Evolutionary conservation across 2,888 invertebrate species (phyloP).

Genomic region (Polylopha cassiicola): DNA sequence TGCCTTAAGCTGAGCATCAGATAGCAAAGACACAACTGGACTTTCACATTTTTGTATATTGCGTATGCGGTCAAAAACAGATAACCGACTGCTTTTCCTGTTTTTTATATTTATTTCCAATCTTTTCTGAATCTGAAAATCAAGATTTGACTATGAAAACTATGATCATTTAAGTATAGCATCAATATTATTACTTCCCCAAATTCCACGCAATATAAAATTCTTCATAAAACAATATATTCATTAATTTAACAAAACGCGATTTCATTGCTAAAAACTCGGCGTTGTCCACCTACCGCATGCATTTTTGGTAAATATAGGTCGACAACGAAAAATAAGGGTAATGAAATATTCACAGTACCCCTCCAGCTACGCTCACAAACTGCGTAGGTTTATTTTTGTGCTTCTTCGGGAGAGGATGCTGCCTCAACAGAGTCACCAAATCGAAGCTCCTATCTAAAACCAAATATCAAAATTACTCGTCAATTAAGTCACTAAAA

Average conservation of each 20-base stretch:
- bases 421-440: constrained; percentile 45
- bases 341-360: constrained; percentile 35
- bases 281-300: constrained; percentile 27
- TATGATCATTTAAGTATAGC: no score
- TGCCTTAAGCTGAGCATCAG: constrained; percentile 36
- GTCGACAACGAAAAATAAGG: constrained; percentile 20
- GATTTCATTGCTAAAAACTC: not conserved
- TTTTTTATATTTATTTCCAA: constrained; percentile 43
- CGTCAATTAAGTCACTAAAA: no score
- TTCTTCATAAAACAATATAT: not conserved
- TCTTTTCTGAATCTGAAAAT: constrained; percentile 53
- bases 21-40: constrained; percentile 31
- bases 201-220: no score
- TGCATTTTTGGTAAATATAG: constrained; percentile 31
- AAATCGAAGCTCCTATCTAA: constrained; percentile 61
- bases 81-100: constrained; percentile 48
- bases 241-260: not conserved
- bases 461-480: no score
- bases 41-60: constrained; percentile 41
- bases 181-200: no score
- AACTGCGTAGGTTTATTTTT: constrained; percentile 58
- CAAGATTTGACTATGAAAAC: constrained; percentile 20
- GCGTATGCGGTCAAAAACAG: constrained; percentile 51
- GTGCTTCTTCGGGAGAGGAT: constrained; percentile 46
- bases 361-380: constrained; percentile 55